Evolutionary conservation across 92 coral and sea anemone species (phyloP), one percentile per base, ranked within the genome.

Genomic region (Porites evermanni): DNA sequence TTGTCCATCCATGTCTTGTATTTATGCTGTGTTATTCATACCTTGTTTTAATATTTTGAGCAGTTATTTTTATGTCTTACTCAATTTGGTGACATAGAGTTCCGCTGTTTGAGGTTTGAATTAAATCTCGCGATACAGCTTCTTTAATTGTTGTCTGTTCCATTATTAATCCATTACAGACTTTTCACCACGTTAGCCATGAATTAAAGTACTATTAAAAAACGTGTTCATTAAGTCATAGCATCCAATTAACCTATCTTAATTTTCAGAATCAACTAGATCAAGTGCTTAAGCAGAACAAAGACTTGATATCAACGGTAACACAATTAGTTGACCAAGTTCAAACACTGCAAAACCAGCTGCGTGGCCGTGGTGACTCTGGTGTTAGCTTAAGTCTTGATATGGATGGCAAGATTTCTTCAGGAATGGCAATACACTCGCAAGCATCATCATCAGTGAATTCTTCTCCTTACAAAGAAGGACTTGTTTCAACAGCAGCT

Each of bases 211-310:
- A 56, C 4, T 56, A 14, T 56, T 11, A 56, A 14, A 11, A 14
- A 11, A 56, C 16, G 4, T 14, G 16, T 56, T 11, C 13, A 56
- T 54, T 8, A 54, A 54, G 29, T 72, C 18, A 18, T 74, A 20
- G 11, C 2, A 3, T 19, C 70, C 23, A 44, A 7, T n/a, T 4
- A 16, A 16, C 16, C 12, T 2, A 1, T 52, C 21, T 79, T 82
- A 56, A 67, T 63, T 84, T 75, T 65, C 82, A 96, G 99, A 94
- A 88, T 85, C 96, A 95, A 83, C 93, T 95, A 21, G 93, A 95
- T 68, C 94, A 96, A 50, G 94, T 96, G 24, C 83, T 96, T 17
- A 95, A 91, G 86, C 98, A 96, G 74, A 96, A 96, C 83, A 92
- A 92, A 63, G 98, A 96, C 72, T 91, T 96, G 44, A 92, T 96